These are phyloP conservation scores for Acronicta leporina DNA, from an alignment of 2,888 invertebrate genomes.

Conservation along the genomic window DNA sequence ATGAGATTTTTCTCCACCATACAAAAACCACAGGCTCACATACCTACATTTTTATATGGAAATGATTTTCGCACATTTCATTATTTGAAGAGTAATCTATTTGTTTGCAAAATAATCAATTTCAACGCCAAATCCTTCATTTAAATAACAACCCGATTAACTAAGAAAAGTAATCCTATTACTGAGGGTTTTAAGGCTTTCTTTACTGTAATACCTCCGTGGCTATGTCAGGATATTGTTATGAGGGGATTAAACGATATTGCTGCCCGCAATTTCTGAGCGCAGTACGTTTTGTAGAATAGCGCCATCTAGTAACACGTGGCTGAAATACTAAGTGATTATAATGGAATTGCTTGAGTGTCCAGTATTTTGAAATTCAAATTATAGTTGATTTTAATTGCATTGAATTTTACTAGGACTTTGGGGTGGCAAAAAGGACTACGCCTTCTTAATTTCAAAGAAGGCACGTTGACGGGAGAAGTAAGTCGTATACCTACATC, in stretches of 20 bases:
- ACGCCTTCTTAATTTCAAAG: too few species aligned
- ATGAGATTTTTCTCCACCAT: too few species aligned
- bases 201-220: conserved; percentile 47
- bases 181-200: conserved; percentile 24
- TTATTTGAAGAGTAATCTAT: background rate
- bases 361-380: background rate
- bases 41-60: too few species aligned
- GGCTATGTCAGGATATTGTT: conserved; percentile 19
- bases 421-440: too few species aligned
- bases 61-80: too few species aligned
- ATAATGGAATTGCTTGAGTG: background rate
- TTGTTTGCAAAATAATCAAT: background rate
- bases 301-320: conserved; percentile 29
- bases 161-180: conserved; percentile 41
- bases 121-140: background rate
- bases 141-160: conserved; percentile 34
- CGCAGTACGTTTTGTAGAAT: conserved; percentile 21
- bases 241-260: conserved; percentile 27
- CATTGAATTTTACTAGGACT: too few species aligned
- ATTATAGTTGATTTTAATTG: too few species aligned
- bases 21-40: too few species aligned
- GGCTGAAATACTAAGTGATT: conserved; percentile 12
- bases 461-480: too few species aligned
- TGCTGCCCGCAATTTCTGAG: conserved; percentile 25
- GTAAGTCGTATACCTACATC: too few species aligned